Conservation (phyloP, 2,888 invertebrate genomes). For the Polyploca ridens region DNA sequence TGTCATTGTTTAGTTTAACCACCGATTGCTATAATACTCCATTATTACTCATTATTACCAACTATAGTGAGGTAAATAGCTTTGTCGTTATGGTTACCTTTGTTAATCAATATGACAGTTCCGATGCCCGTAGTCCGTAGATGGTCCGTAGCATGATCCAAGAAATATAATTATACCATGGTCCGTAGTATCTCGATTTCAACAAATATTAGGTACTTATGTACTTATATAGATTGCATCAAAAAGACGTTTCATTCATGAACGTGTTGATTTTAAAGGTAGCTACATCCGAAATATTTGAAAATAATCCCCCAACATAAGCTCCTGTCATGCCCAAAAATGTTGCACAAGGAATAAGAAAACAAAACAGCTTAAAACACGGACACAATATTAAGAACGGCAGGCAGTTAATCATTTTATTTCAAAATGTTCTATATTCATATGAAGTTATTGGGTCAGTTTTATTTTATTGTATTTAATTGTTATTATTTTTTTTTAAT, state of each 20-base stretch:
- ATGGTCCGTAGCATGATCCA: no score
- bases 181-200: no score
- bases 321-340: conserved; percentile 50
- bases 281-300: conserved; percentile 40
- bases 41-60: no score
- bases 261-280: conserved; percentile 45
- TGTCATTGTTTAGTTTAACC: conserved; percentile 48
- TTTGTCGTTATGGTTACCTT: conserved; percentile 33
- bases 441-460: background rate
- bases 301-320: conserved; percentile 48
- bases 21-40: background rate
- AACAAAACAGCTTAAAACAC: conserved; percentile 59
- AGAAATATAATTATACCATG: no score
- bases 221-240: conserved; percentile 10
- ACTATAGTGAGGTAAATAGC: background rate
- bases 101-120: no score
- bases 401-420: conserved; percentile 42
- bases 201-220: no score
- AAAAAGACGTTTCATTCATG: conserved; percentile 41
- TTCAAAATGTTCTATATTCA: background rate
- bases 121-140: no score
- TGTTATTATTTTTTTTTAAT: background rate
- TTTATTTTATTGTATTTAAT: background rate
- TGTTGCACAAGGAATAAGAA: conserved; percentile 53
- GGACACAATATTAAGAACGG: conserved; percentile 52